Evolutionary conservation across 2,888 invertebrate species (phyloP).

Genomic region (Cheilosia urbana): DNA sequence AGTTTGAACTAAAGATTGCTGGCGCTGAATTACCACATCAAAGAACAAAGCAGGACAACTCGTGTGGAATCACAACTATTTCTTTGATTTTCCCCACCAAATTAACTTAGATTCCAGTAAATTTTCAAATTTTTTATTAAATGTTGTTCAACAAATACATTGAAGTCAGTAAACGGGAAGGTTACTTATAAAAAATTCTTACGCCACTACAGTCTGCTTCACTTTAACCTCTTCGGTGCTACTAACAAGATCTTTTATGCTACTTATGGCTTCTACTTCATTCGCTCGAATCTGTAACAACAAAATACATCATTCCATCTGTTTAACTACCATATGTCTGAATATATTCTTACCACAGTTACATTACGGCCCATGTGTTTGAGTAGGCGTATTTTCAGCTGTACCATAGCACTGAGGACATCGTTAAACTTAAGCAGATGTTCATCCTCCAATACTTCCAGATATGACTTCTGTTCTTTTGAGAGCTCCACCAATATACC

Average conservation of each 20-base stretch:
- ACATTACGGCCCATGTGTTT: constrained; percentile 79
- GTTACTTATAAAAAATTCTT: neutral
- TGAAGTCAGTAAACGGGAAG: neutral
- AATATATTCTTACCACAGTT: constrained; percentile 78
- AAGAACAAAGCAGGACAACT: too few species aligned
- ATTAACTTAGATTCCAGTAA: too few species aligned
- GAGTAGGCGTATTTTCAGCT: constrained; percentile 80
- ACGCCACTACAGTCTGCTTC: constrained; percentile 46
- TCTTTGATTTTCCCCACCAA: too few species aligned
- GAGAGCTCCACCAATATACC: constrained; percentile 78
- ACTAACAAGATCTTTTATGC: constrained; percentile 27
- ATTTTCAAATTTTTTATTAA: neutral
- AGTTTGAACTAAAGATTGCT: too few species aligned
- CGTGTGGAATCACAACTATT: too few species aligned
- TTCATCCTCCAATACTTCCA: constrained; percentile 80
- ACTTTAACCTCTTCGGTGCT: constrained; percentile 11
- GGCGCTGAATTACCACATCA: too few species aligned
- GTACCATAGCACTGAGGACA: constrained; percentile 78
- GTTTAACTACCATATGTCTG: neutral
- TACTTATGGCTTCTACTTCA: constrained; percentile 33
- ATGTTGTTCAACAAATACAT: constrained; percentile 29
- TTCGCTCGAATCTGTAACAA: constrained; percentile 42
- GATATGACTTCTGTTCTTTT: constrained; percentile 60
- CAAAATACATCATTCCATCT: neutral
- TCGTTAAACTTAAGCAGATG: constrained; percentile 80